Evolutionary conservation across 2,888 invertebrate species (phyloP).

Genomic region (Artemia sinica): DNA sequence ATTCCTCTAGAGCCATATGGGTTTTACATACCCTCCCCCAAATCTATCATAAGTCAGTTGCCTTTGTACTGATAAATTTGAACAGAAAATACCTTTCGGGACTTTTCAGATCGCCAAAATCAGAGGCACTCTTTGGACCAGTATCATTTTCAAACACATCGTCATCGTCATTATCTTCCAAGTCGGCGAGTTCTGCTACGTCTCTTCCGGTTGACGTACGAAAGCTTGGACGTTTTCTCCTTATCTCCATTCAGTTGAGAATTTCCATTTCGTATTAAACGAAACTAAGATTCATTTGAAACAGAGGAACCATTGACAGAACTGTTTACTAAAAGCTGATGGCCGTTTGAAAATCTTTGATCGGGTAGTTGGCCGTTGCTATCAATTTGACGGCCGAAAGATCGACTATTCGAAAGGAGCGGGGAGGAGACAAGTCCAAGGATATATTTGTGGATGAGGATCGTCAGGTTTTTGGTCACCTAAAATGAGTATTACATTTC

Average conservation of each 20-base stretch:
- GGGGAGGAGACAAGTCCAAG: neutral
- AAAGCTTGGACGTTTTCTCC: neutral
- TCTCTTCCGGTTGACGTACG: conserved; percentile 1
- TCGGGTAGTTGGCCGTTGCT: neutral
- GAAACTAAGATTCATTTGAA: neutral
- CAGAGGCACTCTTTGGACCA: conserved; percentile 9
- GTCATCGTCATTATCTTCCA: conserved; percentile 58
- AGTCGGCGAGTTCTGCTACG: conserved; percentile 30
- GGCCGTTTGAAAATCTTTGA: neutral
- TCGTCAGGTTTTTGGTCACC: too few species aligned
- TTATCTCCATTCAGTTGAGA: conserved; percentile 3
- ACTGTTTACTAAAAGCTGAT: neutral
- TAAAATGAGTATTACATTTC: too few species aligned
- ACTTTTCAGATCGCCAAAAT: conserved; percentile 9
- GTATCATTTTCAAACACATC: conserved; percentile 70
- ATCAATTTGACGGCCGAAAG: too few species aligned
- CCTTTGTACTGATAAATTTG: neutral
- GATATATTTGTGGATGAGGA: neutral
- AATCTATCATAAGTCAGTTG: too few species aligned
- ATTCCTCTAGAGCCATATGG: too few species aligned
- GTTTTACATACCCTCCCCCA: too few species aligned
- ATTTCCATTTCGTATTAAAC: neutral
- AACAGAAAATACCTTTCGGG: neutral
- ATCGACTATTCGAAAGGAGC: neutral
- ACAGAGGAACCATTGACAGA: neutral